phyloP scores from a whole-genome alignment of 1,140 invertebrate species.

The Drosophila tani region DNA sequence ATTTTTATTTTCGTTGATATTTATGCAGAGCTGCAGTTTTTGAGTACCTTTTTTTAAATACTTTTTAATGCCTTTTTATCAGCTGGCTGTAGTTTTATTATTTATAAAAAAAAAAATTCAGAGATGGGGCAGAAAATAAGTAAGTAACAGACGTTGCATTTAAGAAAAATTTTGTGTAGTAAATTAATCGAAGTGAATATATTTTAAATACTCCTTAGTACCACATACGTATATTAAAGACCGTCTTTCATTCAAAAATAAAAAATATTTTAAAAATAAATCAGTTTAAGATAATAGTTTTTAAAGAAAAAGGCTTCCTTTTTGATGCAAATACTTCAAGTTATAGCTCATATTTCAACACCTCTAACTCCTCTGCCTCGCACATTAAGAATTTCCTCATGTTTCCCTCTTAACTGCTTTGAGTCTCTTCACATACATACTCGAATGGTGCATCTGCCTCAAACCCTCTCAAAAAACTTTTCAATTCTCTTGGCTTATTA shows the following conservation, averaged over 20 bases:
- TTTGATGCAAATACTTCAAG: neutral
- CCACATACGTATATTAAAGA: too few relatives aligned
- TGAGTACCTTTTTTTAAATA: conserved; percentile 16
- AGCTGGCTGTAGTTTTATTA: neutral
- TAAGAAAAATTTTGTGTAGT: too few relatives aligned
- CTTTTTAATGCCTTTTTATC: neutral
- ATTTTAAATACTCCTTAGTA: too few relatives aligned
- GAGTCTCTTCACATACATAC: neutral
- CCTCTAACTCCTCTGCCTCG: too few relatives aligned
- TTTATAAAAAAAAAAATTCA: too few relatives aligned
- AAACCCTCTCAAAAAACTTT: conserved; percentile 10
- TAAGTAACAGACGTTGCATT: too few relatives aligned
- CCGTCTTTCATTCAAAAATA: conserved; percentile 19
- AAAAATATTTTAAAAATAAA: conserved; percentile 6
- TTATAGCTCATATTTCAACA: neutral
- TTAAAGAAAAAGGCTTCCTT: neutral
- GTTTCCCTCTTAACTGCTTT: neutral
- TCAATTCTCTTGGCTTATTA: conserved; percentile 52
- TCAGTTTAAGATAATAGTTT: neutral
- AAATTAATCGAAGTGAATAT: too few relatives aligned
- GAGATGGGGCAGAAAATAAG: too few relatives aligned
- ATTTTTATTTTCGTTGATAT: conserved; percentile 49
- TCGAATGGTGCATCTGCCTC: conserved; percentile 1
- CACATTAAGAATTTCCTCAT: neutral
- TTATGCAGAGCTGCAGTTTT: conserved; percentile 61